Percentiles rank a stretch among this genome's conserved stretches.
Conservation (phyloP, 1,140 invertebrate species). For the Lasaia peninsularis region DNA sequence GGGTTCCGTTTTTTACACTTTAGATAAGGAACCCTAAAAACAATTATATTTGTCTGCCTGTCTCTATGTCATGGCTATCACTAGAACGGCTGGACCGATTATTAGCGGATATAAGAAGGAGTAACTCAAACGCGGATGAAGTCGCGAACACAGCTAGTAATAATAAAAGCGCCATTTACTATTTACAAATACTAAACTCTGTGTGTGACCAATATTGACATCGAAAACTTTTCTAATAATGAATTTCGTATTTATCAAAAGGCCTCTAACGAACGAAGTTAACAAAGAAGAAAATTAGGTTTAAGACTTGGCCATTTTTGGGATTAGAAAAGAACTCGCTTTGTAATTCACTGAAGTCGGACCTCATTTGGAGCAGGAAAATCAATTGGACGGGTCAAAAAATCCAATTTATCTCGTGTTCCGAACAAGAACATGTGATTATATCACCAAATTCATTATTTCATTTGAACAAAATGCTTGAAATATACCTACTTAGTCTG, state of each 20-base stretch:
- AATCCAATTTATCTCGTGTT: slow-evolving; percentile 9
- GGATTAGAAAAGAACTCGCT: not conserved
- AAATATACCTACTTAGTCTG: not conserved
- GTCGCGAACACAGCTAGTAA: no score
- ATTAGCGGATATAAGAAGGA: no score
- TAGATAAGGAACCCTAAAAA: no score
- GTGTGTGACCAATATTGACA: no score
- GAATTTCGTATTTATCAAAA: not conserved
- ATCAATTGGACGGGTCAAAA: slow-evolving; percentile 9
- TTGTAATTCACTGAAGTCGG: slow-evolving; percentile 8
- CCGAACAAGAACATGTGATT: slow-evolving; percentile 3
- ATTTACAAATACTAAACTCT: no score
- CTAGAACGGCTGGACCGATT: no score
- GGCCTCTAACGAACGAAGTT: not conserved
- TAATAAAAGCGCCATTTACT: no score
- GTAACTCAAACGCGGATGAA: no score
- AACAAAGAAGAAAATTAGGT: slow-evolving; percentile 5
- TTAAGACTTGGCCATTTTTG: not conserved
- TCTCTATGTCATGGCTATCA: no score
- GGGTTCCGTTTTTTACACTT: no score
- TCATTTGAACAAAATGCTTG: not conserved
- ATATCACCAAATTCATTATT: slow-evolving; percentile 3
- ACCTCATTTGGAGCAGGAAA: slow-evolving; percentile 8
- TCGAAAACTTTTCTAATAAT: not conserved
- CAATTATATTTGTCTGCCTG: no score